These are phyloP conservation scores for Sebastes reedi DNA, from an alignment of 2,797 vertebrate species.

Conservation along the genomic window DNA sequence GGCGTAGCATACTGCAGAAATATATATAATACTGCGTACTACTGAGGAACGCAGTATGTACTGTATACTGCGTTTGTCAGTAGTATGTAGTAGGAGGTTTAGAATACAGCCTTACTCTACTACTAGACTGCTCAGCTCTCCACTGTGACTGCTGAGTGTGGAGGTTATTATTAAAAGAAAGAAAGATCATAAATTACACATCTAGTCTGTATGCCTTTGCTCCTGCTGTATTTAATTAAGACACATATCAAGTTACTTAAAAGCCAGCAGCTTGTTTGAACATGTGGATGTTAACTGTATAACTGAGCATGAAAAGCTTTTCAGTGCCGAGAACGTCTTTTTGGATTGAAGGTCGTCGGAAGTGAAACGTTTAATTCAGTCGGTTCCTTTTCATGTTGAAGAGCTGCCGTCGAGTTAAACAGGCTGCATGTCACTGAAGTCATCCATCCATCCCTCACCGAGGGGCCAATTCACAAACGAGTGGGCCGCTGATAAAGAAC, in stretches of 20 bases:
- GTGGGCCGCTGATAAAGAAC: not conserved
- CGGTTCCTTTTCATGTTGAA: constrained; percentile 21
- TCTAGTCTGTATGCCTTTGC: not conserved
- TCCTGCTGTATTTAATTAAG: not conserved
- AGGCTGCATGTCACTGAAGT: not conserved
- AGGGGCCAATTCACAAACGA: not conserved
- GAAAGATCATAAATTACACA: not conserved
- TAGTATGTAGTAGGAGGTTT: too few relatives aligned
- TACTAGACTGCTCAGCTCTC: not conserved
- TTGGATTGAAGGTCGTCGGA: not conserved
- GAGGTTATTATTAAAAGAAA: not conserved
- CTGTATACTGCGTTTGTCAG: too few relatives aligned
- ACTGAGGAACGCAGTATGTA: too few relatives aligned
- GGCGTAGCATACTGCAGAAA: too few relatives aligned
- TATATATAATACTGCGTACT: too few relatives aligned
- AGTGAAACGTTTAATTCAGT: constrained; percentile 23
- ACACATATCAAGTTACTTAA: not conserved
- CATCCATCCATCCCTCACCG: not conserved
- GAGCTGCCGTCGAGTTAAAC: constrained; percentile 37
- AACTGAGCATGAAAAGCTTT: constrained; percentile 13
- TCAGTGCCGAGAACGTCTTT: not conserved
- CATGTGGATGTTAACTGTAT: not conserved
- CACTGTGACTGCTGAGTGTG: not conserved
- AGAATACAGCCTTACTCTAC: not conserved
- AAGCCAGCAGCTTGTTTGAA: not conserved